Conservation (phyloP, 2,797 vertebrate genomes). For the Neosalanx taihuensis region DNA sequence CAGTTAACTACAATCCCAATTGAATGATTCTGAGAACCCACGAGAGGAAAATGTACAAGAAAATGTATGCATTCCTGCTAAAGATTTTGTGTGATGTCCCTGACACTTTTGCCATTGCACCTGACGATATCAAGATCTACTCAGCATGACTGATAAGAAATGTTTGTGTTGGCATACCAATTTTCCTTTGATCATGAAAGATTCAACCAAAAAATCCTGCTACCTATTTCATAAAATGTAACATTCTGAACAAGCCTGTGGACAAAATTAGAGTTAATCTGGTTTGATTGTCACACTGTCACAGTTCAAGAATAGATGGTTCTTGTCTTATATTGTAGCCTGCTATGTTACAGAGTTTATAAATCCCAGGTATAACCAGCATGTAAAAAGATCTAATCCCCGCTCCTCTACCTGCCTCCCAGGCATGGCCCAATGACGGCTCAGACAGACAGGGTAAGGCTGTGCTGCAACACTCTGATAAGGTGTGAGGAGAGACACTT, state of each 20-base stretch:
- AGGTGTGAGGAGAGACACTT: neutral
- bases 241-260: neutral
- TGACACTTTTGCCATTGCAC: neutral
- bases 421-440: neutral
- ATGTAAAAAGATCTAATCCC: neutral
- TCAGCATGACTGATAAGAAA: too few relatives aligned
- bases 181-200: too few relatives aligned
- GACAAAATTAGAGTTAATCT: neutral
- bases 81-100: neutral
- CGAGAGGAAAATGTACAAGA: neutral
- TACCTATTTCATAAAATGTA: neutral
- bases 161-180: too few relatives aligned
- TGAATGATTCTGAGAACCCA: neutral
- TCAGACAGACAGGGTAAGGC: neutral
- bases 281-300: neutral
- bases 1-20: neutral
- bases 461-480: conserved; percentile 4
- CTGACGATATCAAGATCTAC: neutral
- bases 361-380: neutral
- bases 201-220: too few relatives aligned
- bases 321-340: neutral
- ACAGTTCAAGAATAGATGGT: neutral
- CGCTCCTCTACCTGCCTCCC: neutral
- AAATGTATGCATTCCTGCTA: too few relatives aligned
- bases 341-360: neutral